These are phyloP conservation scores for Rhinoptilus africanus DNA, from an alignment of 2,113 vertebrate genomes.

Conservation along the genomic window DNA sequence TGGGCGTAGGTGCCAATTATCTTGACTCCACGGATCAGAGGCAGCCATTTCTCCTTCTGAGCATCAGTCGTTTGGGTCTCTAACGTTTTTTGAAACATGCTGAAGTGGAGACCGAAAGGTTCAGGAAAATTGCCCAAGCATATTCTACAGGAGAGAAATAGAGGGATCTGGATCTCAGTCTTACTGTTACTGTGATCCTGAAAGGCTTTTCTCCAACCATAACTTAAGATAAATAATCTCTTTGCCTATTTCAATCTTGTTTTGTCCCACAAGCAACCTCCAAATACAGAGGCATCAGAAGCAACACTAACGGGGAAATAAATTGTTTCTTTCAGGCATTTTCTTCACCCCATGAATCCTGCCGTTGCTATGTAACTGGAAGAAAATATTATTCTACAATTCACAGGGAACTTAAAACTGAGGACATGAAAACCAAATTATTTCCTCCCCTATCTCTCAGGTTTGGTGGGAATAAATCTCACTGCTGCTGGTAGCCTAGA, in stretches of 20 bases:
- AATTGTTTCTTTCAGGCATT: neutral
- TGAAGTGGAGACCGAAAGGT: constrained; percentile 82
- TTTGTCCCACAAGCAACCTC: neutral
- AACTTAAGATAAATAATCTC: neutral
- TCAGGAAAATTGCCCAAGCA: constrained; percentile 71
- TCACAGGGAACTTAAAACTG: neutral
- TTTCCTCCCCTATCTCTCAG: neutral
- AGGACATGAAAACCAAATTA: neutral
- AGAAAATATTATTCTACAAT: neutral
- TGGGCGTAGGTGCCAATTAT: constrained; percentile 94
- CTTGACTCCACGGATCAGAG: constrained; percentile 72
- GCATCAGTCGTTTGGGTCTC: constrained; percentile 80
- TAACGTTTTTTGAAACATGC: constrained; percentile 91
- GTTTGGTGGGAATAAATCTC: neutral
- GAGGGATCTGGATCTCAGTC: constrained; percentile 68
- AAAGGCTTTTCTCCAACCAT: neutral
- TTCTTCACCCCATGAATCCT: neutral
- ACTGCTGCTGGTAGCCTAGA: neutral
- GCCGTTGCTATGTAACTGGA: neutral
- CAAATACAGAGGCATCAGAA: neutral
- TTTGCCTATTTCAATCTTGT: neutral
- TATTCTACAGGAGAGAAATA: constrained; percentile 78
- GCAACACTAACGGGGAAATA: neutral
- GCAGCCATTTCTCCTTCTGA: constrained; percentile 90
- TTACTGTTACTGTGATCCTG: neutral